phyloP scores from a whole-genome alignment of 2,113 vertebrate genomes.

The Arizona elegans region DNA sequence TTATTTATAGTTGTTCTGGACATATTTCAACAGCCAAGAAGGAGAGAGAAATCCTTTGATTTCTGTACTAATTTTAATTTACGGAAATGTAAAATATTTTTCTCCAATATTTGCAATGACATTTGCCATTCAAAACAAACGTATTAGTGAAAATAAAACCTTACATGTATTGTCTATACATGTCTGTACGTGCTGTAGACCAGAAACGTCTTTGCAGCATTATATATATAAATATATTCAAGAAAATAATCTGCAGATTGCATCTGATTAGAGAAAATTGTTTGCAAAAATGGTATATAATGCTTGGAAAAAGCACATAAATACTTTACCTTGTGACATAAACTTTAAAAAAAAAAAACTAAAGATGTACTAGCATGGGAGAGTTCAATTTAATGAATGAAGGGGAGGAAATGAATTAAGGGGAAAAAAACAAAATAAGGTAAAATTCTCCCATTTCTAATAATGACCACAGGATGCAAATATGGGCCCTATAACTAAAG shows the following conservation, averaged over 20 bases:
- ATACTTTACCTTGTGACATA: background rate
- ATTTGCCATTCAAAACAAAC: background rate
- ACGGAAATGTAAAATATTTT: background rate
- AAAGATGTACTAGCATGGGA: background rate
- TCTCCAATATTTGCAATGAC: background rate
- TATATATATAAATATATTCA: background rate
- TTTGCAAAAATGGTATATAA: background rate
- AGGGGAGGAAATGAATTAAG: background rate
- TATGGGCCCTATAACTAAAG: background rate
- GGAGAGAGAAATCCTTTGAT: background rate
- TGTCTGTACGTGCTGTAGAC: background rate
- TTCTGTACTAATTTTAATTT: background rate
- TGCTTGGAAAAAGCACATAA: background rate
- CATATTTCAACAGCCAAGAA: background rate
- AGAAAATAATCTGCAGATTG: background rate
- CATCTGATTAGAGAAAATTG: background rate
- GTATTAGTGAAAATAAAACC: background rate
- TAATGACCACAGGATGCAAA: background rate
- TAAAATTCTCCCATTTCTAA: background rate
- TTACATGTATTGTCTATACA: background rate
- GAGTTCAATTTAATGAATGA: background rate
- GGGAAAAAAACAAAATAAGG: background rate
- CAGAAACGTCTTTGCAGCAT: background rate
- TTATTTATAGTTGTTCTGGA: background rate
- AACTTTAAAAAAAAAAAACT: background rate